Evolutionary conservation across 92 coral and sea anemone genomes (phyloP).

Genomic region (Siderastrea radians): DNA sequence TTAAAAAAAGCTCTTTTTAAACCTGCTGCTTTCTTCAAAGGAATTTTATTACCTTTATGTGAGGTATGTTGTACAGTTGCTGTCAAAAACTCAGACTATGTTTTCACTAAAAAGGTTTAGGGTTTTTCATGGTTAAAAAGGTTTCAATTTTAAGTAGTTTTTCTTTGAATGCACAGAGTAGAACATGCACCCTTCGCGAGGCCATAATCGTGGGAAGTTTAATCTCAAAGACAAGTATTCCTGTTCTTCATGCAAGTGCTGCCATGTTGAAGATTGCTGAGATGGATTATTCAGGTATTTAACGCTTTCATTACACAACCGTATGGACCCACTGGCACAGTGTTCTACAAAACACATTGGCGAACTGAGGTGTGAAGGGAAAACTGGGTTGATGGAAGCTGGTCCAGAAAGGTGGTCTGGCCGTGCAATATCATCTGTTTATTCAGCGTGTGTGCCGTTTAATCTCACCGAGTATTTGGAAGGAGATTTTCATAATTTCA

Average conservation of each 20-base stretch:
- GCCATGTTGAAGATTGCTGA: constrained; percentile 98
- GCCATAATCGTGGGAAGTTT: constrained; percentile 98
- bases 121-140: not conserved
- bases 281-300: constrained; percentile 96
- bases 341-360: no score
- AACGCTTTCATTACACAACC: not conserved
- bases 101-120: not conserved
- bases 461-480: no score
- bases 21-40: constrained; percentile 99
- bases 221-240: constrained; percentile 92
- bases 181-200: constrained; percentile 96
- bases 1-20: constrained; percentile 95
- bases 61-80: constrained; percentile 71
- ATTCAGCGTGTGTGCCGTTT: no score
- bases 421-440: no score
- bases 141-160: no score
- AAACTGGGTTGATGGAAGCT: no score
- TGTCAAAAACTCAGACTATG: not conserved
- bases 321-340: no score
- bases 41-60: constrained; percentile 91
- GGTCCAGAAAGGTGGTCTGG: no score
- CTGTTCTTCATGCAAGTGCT: constrained; percentile 95
- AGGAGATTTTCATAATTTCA: no score
- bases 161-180: constrained; percentile 54
- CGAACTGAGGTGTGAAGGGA: no score